phyloP scores from a whole-genome alignment of 92 coral and sea anemone species.

The Muricea muricata region DNA sequence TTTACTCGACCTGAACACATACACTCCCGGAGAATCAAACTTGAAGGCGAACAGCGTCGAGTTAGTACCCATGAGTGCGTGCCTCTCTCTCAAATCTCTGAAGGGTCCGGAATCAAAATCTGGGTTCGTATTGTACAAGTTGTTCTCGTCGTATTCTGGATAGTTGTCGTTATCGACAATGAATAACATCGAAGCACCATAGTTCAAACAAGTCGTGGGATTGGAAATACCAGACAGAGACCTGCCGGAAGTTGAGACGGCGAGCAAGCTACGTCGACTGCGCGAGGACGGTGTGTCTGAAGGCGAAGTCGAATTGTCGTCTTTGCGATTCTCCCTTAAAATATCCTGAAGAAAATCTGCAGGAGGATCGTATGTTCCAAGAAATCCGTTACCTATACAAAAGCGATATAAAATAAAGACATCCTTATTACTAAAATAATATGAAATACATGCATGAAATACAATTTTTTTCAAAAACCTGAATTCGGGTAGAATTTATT shows the following conservation, averaged over 20 bases:
- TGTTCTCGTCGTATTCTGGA: slow-evolving; percentile 80
- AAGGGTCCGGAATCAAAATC: slow-evolving; percentile 91
- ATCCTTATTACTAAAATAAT: too few species aligned
- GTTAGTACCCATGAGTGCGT: slow-evolving; percentile 73
- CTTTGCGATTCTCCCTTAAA: slow-evolving; percentile 58
- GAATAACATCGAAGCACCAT: slow-evolving; percentile 83
- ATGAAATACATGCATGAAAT: too few species aligned
- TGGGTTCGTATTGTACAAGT: slow-evolving; percentile 90
- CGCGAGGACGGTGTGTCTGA: slow-evolving; percentile 42
- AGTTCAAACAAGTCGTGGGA: slow-evolving; percentile 81
- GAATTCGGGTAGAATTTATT: too few species aligned
- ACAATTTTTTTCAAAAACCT: too few species aligned
- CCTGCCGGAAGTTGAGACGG: slow-evolving; percentile 55
- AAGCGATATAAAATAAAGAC: too few species aligned
- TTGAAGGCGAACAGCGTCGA: slow-evolving; percentile 90
- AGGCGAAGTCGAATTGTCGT: slow-evolving; percentile 36
- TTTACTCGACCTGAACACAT: slow-evolving; percentile 86
- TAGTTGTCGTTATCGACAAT: slow-evolving; percentile 78
- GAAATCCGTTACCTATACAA: slow-evolving; percentile 66
- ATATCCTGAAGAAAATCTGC: slow-evolving; percentile 28
- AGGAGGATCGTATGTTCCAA: slow-evolving; percentile 70
- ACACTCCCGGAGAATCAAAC: slow-evolving; percentile 89
- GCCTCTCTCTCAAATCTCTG: slow-evolving; percentile 74
- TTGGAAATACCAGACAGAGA: slow-evolving; percentile 64
- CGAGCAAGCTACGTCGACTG: slow-evolving; percentile 79